Base-by-base conservation (phyloP, 1,140 invertebrate species). In the Lysiphlebus fabarum region DNA sequence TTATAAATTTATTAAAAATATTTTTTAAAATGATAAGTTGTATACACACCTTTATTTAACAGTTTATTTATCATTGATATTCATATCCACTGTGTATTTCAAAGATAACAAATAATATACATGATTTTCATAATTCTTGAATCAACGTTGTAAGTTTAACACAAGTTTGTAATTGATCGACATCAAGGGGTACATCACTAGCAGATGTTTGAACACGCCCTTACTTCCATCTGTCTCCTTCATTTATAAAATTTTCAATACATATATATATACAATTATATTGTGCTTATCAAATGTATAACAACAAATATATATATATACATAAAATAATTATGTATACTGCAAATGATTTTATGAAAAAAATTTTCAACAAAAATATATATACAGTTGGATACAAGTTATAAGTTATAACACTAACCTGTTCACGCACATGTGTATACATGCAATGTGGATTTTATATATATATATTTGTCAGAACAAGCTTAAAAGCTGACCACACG, bases 191-290 rank as follows among this genome's bases (percentile, higher is more conserved):
- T 66, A 70, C 69, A 70, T 71, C 68, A 70, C 68, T 8, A 66
- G 65, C 69, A 71, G 69, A 71, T 71, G 69, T 70, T 71, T 58
- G 64, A 67, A 68, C 62, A 67, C 68, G 62, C 65, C 67, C 68
- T 67, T 68, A 63, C 67, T 61, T 69, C 66, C 66, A 70, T 68
- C 66, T 67, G 63, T 69, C 65, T 69, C 66, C 63, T 67, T 69
- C 65, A 67, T 65, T n/a, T n/a, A n/a, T 63, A 66, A 65, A 60
- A 51, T 11, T 10, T 26, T 36, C 49, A 51, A 51, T 36, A 51
- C 49, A 33, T 37, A 36, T 38, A 38, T 38, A 51, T 38, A 7
- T 26, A 26, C 17, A 26, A 26, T 26, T 26, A 26, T 26, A 26
- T 26, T 26, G 17, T 4, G 65, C 36, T 59, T 61, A 44, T 37